phyloP scores from a whole-genome alignment of 2,888 invertebrate genomes.

The Pocota personata region DNA sequence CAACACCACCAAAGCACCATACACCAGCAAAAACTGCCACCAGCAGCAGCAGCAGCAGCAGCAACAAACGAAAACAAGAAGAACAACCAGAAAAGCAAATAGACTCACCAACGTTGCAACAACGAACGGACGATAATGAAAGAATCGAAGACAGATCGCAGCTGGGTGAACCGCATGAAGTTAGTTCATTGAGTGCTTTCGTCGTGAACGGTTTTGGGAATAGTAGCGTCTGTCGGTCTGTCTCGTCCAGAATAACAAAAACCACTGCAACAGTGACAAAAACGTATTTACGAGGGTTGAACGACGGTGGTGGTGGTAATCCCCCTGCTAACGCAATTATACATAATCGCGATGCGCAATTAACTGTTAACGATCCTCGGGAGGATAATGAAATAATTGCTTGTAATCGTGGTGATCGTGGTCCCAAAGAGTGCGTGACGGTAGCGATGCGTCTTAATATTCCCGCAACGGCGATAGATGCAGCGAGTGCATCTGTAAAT shows the following conservation, averaged over 20 bases:
- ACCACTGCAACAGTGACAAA: slow-evolving; percentile 47
- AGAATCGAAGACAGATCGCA: slow-evolving; percentile 60
- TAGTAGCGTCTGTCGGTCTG: slow-evolving; percentile 47
- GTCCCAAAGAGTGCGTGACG: slow-evolving; percentile 61
- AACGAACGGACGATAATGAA: slow-evolving; percentile 46
- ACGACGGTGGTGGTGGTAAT: too few species aligned
- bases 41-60: slow-evolving; percentile 4
- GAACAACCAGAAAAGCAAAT: slow-evolving; percentile 23
- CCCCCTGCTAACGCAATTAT: background rate
- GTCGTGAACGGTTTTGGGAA: slow-evolving; percentile 75
- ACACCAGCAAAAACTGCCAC: slow-evolving; percentile 27
- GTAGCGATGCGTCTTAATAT: slow-evolving; percentile 81
- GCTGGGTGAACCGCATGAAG: slow-evolving; percentile 62
- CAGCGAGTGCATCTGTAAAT: slow-evolving; percentile 74
- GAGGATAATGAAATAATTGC: slow-evolving; percentile 51
- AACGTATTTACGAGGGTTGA: slow-evolving; percentile 27
- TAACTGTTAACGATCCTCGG: slow-evolving; percentile 42
- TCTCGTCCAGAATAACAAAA: slow-evolving; percentile 27
- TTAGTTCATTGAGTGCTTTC: slow-evolving; percentile 80
- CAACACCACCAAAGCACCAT: slow-evolving; percentile 17
- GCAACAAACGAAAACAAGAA: slow-evolving; percentile 15
- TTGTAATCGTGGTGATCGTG: slow-evolving; percentile 56
- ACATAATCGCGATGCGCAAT: slow-evolving; percentile 49
- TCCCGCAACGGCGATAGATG: slow-evolving; percentile 76
- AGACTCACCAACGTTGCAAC: slow-evolving; percentile 63